phyloP scores from a whole-genome alignment of 2,888 invertebrate genomes.

The Harpalus rufipes region DNA sequence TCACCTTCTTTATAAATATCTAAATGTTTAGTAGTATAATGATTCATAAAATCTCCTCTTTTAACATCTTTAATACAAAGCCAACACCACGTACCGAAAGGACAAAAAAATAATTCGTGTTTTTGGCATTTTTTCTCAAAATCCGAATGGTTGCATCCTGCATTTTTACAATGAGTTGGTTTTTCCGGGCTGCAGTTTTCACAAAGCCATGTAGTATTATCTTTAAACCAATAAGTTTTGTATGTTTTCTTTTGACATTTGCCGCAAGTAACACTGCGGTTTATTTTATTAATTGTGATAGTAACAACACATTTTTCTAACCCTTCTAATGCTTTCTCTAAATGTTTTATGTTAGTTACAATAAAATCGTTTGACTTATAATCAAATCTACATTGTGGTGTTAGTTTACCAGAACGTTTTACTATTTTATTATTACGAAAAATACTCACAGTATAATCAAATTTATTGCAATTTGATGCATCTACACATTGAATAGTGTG shows the following conservation, averaged over 20 bases:
- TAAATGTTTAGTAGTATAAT: constrained; percentile 6
- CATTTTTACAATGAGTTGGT: constrained; percentile 12
- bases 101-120: constrained; percentile 34
- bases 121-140: constrained; percentile 42
- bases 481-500: neutral
- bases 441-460: constrained; percentile 7
- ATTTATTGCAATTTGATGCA: neutral
- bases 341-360: constrained; percentile 14
- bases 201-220: constrained; percentile 7
- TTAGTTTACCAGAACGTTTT: neutral
- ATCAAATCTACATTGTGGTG: neutral
- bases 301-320: constrained; percentile 15
- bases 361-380: constrained; percentile 12
- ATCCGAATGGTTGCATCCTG: neutral
- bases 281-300: constrained; percentile 27
- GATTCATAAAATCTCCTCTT: neutral
- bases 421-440: constrained; percentile 23
- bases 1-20: neutral
- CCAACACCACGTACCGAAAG: constrained; percentile 24
- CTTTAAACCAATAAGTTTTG: constrained; percentile 21
- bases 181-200: constrained; percentile 23
- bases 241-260: constrained; percentile 13
- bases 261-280: neutral
- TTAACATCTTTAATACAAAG: constrained; percentile 6
- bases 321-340: constrained; percentile 21